Base-by-base conservation (phyloP, 2,888 invertebrate genomes). In the Agonum fuliginosum region DNA sequence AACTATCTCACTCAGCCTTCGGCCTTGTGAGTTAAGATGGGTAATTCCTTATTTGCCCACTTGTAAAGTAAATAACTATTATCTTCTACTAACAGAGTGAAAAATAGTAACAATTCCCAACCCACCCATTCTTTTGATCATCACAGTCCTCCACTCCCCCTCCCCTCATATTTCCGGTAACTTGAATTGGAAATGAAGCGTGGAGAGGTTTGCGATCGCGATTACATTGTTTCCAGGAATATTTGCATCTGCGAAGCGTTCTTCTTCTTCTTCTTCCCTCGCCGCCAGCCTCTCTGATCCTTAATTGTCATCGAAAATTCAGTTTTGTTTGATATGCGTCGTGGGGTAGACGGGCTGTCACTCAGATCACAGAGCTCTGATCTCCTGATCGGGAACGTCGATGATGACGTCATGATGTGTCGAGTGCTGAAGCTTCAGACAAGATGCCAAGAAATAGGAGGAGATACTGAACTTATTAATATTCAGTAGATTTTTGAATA, bases 301-400 rank as follows among this genome's bases (percentile, higher is more conserved):
- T 51, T 75, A 75, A 75, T 75, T 75, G 67, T 75, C 75, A 75
- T 75, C 48, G 67, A 75, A 75, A 67, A 75, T 75, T 75, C 75
- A 75, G 75, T 67, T 67, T 75, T 75, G 67, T 75, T 75, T 75
- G 75, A 75, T 75, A 75, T 75, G 75, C 75, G 70, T 46, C 3
- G 70, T 4, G 75, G 51, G 41, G 41, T 20, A 20, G 5, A 8
- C 10, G 62, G 65, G n/a, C 65, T 74, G 65, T 65, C 74, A 74
- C 65, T 67, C 75, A 12, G 65, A 74, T 74, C 74, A 24, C 62
- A 62, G 62, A 41, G 27, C 58, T 58, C 27, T 22, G 20, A 6
- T 30, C 41, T 74, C 30, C 14, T 62, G 73, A 10, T 54, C 70
- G 19, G n/a, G n/a, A n/a, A n/a, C n/a, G n/a, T n/a, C n/a, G n/a